Evolutionary conservation across 1,140 invertebrate genomes (phyloP).

Genomic region (Dinoponera quadriceps): DNA sequence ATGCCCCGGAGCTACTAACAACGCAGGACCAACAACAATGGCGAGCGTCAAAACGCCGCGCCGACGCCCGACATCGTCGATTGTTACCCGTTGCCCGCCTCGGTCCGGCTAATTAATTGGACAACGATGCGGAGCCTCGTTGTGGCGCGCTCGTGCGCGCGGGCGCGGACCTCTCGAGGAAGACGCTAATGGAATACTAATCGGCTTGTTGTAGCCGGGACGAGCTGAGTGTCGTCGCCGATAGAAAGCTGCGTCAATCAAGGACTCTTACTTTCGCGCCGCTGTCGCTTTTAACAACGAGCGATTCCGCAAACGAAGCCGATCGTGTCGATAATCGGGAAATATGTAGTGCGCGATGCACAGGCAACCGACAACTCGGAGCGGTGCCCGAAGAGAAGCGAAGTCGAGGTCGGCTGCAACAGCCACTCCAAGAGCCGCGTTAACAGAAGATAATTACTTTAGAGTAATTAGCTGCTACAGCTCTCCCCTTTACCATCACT

Average conservation of each 20-base stretch:
- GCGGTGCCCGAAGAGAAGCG: too few relatives aligned
- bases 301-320: background rate
- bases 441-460: constrained; percentile 82
- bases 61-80: constrained; percentile 10
- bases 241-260: constrained; percentile 16
- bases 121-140: constrained; percentile 24
- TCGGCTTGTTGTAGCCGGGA: background rate
- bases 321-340: too few relatives aligned
- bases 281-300: constrained; percentile 17
- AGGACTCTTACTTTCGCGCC: constrained; percentile 1
- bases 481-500: constrained; percentile 62
- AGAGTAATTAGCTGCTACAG: constrained; percentile 79
- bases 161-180: too few relatives aligned
- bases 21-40: constrained; percentile 28
- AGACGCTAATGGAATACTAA: constrained; percentile 22
- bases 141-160: background rate
- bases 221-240: background rate
- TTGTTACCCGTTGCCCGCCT: constrained; percentile 35
- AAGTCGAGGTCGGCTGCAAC: background rate
- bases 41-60: constrained; percentile 38
- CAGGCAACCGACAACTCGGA: too few relatives aligned
- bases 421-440: constrained; percentile 42
- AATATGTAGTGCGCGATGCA: too few relatives aligned
- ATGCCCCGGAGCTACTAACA: constrained; percentile 48
- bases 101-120: constrained; percentile 41